Evolutionary conservation across 2,888 invertebrate genomes (phyloP).

Genomic region (Ferrisia virgata): DNA sequence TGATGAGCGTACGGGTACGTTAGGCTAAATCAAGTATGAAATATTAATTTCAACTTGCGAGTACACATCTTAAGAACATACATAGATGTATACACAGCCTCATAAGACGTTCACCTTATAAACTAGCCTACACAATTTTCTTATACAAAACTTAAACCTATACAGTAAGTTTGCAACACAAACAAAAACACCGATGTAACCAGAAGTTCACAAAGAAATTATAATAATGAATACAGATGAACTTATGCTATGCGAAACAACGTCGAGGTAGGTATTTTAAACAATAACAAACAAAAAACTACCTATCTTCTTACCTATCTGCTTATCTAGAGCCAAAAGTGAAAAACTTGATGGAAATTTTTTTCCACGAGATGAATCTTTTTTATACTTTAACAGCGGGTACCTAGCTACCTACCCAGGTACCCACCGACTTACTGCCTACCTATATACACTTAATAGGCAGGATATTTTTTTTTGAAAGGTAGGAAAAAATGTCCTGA

Average conservation of each 20-base stretch:
- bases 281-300: not conserved
- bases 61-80: not conserved
- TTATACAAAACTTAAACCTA: not conserved
- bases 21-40: not conserved
- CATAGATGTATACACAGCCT: not conserved
- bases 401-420: not conserved
- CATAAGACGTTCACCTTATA: not conserved
- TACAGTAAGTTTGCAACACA: not conserved
- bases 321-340: not conserved
- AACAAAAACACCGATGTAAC: not conserved
- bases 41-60: not conserved
- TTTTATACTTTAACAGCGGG: not conserved
- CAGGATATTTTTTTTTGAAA: too few relatives aligned
- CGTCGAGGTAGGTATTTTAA: not conserved
- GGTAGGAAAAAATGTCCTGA: too few relatives aligned
- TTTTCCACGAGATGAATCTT: not conserved
- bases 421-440: not conserved
- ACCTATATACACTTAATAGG: not conserved
- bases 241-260: not conserved
- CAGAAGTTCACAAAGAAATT: not conserved
- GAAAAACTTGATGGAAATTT: not conserved
- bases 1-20: not conserved
- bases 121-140: not conserved
- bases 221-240: slow-evolving; percentile 2
- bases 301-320: too few relatives aligned